Conservation (phyloP, 2,888 invertebrate genomes). For the Rhogogaster chlorosoma region DNA sequence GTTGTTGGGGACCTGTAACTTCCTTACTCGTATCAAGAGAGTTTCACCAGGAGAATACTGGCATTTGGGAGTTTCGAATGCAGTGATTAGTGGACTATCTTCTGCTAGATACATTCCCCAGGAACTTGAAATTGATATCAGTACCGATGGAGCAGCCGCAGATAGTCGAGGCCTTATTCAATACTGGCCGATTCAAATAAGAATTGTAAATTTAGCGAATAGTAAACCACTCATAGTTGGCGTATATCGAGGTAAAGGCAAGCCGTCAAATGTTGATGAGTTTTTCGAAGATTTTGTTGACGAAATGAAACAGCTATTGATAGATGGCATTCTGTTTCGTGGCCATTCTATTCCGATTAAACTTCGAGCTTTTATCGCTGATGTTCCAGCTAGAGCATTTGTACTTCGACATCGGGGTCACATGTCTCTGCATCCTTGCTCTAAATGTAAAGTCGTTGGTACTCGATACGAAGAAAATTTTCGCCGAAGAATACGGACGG, state of each 20-base stretch:
- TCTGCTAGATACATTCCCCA: conserved; percentile 31
- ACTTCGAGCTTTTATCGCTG: conserved; percentile 55
- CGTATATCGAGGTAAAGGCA: conserved; percentile 46
- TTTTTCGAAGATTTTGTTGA: conserved; percentile 52
- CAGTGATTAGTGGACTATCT: not conserved
- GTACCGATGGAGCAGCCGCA: conserved; percentile 49
- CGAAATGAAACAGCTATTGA: conserved; percentile 31
- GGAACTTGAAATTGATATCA: conserved; percentile 45
- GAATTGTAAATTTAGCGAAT: conserved; percentile 49
- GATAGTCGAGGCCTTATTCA: conserved; percentile 27
- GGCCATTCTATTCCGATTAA: conserved; percentile 32
- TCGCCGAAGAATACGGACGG: conserved; percentile 29
- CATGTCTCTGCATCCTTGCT: conserved; percentile 51
- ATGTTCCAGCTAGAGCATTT: conserved; percentile 56
- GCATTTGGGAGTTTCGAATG: not conserved
- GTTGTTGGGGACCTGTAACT: not conserved
- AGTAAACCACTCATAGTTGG: conserved; percentile 50
- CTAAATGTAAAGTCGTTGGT: conserved; percentile 40
- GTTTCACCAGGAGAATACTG: conserved; percentile 1
- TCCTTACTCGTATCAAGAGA: not conserved
- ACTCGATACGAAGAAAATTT: conserved; percentile 25
- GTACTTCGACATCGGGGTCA: conserved; percentile 54
- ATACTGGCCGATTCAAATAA: conserved; percentile 57
- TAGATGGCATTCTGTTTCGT: conserved; percentile 45
- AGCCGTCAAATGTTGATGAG: conserved; percentile 47